Conservation (phyloP, 2,888 invertebrate species). For the Hypomecis atomaria region DNA sequence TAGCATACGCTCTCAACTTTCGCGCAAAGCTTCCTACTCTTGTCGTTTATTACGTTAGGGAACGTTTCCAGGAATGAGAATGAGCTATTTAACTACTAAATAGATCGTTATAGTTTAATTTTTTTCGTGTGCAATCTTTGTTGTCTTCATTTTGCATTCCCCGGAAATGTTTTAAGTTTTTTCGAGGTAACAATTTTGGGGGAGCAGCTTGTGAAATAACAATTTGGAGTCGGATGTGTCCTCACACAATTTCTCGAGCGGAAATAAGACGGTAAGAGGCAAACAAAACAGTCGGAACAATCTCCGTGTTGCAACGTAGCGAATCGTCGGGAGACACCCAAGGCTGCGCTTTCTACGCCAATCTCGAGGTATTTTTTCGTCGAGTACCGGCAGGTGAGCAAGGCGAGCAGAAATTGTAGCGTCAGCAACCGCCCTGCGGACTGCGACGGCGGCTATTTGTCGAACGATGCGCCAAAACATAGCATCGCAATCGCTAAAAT, state of each 20-base stretch:
- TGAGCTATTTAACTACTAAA: constrained; percentile 82
- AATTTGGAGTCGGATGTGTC: constrained; percentile 69
- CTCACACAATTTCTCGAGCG: constrained; percentile 73
- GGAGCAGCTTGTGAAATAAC: constrained; percentile 63
- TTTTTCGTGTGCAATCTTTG: constrained; percentile 52
- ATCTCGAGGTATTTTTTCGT: constrained; percentile 74
- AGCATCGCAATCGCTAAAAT: constrained; percentile 79
- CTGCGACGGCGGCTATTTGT: constrained; percentile 77
- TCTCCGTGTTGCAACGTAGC: constrained; percentile 79
- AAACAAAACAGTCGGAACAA: constrained; percentile 80
- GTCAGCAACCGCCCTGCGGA: constrained; percentile 78
- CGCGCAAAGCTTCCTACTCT: constrained; percentile 81
- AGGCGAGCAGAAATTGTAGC: constrained; percentile 70
- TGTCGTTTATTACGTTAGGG: constrained; percentile 82
- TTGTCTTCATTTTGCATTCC: constrained; percentile 48
- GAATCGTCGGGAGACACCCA: constrained; percentile 75
- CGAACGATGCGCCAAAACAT: constrained; percentile 83
- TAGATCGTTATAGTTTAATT: constrained; percentile 67
- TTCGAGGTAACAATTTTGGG: constrained; percentile 54
- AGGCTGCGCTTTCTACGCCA: constrained; percentile 72
- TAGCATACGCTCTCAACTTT: constrained; percentile 85
- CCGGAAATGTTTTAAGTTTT: constrained; percentile 47
- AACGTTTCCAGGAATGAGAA: constrained; percentile 82
- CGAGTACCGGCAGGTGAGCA: constrained; percentile 54
- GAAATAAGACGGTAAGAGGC: constrained; percentile 80